phyloP scores from a whole-genome alignment of 2,113 vertebrate species.

The Dasyprocta punctata region DNA sequence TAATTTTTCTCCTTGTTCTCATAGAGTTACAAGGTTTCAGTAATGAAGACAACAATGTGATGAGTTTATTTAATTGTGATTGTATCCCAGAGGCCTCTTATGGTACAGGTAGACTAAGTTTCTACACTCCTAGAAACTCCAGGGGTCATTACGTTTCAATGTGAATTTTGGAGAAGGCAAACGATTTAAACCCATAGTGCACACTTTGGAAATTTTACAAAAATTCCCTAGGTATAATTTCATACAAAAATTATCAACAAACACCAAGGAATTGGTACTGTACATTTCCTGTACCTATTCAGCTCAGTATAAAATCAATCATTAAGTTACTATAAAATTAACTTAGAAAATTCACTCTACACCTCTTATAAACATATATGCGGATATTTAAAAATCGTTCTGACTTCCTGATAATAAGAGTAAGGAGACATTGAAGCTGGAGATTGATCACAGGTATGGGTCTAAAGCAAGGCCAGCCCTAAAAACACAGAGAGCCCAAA shows the following conservation, averaged over 20 bases:
- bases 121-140: neutral
- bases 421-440: too few relatives aligned
- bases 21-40: neutral
- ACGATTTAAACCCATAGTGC: neutral
- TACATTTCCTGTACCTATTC: neutral
- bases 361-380: neutral
- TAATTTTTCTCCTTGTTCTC: neutral
- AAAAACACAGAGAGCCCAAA: too few relatives aligned
- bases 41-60: neutral
- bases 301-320: neutral
- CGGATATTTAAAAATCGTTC: neutral
- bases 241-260: neutral
- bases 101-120: neutral
- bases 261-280: neutral
- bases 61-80: neutral
- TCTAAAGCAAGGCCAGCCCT: too few relatives aligned
- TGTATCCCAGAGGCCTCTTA: neutral
- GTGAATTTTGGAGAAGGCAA: neutral
- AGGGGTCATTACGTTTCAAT: neutral
- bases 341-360: neutral
- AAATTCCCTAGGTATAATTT: neutral
- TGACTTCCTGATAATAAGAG: neutral
- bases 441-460: too few relatives aligned
- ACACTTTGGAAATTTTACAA: neutral
- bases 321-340: neutral